These are phyloP conservation scores for Dipodomys ordii DNA, from an alignment of 2,113 vertebrate genomes.

Conservation along the genomic window DNA sequence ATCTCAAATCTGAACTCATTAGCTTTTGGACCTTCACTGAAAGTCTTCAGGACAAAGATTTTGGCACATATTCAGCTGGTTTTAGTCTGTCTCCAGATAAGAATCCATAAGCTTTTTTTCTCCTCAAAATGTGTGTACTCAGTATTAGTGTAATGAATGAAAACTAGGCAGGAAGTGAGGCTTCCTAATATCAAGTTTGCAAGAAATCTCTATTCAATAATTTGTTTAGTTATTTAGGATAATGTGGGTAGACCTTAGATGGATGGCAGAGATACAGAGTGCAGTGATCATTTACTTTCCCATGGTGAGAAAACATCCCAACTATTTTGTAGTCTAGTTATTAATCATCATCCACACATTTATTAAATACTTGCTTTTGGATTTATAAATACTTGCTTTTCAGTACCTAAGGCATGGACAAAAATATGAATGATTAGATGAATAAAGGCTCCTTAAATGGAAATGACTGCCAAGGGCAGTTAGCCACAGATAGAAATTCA, in stretches of 20 bases:
- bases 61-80: neutral
- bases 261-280: neutral
- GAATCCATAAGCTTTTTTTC: neutral
- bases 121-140: neutral
- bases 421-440: neutral
- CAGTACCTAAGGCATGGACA: neutral
- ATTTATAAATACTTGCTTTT: neutral
- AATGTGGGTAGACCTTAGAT: neutral
- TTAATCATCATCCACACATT: neutral
- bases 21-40: neutral
- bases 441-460: neutral
- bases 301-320: neutral
- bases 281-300: neutral
- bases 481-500: neutral
- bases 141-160: constrained; percentile 2
- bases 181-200: neutral
- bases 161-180: neutral
- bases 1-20: neutral
- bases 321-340: neutral
- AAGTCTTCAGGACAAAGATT: neutral
- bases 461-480: neutral
- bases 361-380: neutral
- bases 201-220: neutral
- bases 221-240: neutral
- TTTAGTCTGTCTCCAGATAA: neutral